A percentile compares a stretch with the other conserved stretches of the same genome.
Conservation (phyloP, 2,888 invertebrate species). For the Osmoderma eremita region DNA sequence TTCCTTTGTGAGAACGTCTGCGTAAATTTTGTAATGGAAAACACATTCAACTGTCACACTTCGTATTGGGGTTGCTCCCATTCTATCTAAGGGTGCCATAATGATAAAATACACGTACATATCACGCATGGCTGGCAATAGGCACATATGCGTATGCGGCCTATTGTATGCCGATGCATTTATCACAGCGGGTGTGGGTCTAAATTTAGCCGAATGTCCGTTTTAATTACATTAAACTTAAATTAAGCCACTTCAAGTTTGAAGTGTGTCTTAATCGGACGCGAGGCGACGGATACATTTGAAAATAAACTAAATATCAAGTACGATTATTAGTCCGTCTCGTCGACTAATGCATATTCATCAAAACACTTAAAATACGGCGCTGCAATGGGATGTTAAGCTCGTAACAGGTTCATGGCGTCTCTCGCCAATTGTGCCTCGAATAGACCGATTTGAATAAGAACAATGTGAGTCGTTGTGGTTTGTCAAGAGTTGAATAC, state of each 20-base stretch:
- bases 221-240: conserved; percentile 18
- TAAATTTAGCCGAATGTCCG: conserved; percentile 16
- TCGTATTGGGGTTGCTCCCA: conserved; percentile 15
- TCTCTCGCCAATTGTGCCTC: conserved; percentile 53
- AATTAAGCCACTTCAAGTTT: conserved; percentile 29
- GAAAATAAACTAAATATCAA: conserved; percentile 17
- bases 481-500: conserved; percentile 53
- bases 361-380: conserved; percentile 48
- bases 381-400: conserved; percentile 50
- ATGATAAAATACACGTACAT: conserved; percentile 26
- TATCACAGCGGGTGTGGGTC: background rate
- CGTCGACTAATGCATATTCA: conserved; percentile 50
- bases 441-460: conserved; percentile 55
- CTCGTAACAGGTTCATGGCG: conserved; percentile 50
- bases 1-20: conserved; percentile 21
- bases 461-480: conserved; percentile 55
- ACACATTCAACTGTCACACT: conserved; percentile 27
- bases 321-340: conserved; percentile 27
- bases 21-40: conserved; percentile 26
- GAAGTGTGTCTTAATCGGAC: conserved; percentile 17
- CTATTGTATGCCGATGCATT: conserved; percentile 17
- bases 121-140: background rate
- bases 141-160: conserved; percentile 9
- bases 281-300: conserved; percentile 11
- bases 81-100: conserved; percentile 16